phyloP scores from a whole-genome alignment of 1,140 invertebrate genomes.

The Akabosia matsudoensis region DNA sequence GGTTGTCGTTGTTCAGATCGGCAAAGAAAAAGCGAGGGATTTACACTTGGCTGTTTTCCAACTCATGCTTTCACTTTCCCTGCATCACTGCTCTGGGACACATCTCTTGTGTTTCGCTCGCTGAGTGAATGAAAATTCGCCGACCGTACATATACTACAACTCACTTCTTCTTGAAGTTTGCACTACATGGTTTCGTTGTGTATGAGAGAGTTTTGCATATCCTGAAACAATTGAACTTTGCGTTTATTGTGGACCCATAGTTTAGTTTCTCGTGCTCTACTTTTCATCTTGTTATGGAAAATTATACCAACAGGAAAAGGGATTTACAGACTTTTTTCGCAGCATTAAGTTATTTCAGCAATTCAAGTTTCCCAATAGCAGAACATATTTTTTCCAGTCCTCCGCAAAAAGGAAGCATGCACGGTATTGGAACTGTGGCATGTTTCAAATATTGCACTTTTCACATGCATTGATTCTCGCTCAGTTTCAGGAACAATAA shows the following conservation, averaged over 20 bases:
- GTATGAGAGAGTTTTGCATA: no score
- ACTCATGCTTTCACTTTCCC: slow-evolving; percentile 21
- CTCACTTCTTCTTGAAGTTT: neutral
- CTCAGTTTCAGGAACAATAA: no score
- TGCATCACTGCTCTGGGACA: slow-evolving; percentile 13
- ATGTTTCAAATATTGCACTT: no score
- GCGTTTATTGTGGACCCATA: neutral
- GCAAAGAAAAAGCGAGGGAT: slow-evolving; percentile 5
- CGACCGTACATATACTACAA: neutral
- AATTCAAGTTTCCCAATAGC: no score
- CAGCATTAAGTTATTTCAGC: no score
- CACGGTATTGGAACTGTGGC: no score
- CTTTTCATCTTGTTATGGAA: neutral
- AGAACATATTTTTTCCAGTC: no score
- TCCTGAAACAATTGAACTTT: neutral
- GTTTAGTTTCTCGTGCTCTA: neutral
- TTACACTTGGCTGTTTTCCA: slow-evolving; percentile 18
- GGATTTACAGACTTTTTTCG: no score
- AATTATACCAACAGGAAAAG: neutral
- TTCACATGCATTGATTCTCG: no score
- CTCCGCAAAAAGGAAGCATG: no score
- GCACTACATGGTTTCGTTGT: neutral
- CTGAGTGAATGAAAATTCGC: neutral
- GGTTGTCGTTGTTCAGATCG: neutral
- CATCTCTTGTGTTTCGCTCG: neutral